Evolutionary conservation across 1,140 invertebrate species (phyloP).

Genomic region (Heliconius eleuchia): DNA sequence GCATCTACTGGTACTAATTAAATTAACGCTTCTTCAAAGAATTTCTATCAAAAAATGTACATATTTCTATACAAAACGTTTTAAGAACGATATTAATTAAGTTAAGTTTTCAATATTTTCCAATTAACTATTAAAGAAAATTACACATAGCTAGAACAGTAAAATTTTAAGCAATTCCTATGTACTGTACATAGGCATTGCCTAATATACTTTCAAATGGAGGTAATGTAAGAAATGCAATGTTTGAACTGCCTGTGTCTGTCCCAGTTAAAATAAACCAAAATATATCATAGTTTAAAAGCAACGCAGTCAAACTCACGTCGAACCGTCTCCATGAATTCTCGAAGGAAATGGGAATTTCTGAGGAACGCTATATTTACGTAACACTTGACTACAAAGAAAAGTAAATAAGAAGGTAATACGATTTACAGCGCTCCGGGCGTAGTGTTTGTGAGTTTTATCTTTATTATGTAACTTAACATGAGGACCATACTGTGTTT

Average conservation of each 20-base stretch:
- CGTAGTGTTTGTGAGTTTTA: constrained; percentile 54
- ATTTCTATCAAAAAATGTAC: neutral
- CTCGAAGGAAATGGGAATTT: constrained; percentile 74
- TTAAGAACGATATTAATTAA: neutral
- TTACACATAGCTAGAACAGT: neutral
- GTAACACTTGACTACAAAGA: constrained; percentile 80
- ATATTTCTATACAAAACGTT: neutral
- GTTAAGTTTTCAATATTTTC: neutral
- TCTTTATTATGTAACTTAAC: constrained; percentile 41
- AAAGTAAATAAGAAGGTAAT: constrained; percentile 78
- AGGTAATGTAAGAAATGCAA: neutral
- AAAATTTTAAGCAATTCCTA: neutral
- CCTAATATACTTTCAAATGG: neutral
- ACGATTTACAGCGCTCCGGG: constrained; percentile 69
- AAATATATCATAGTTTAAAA: constrained; percentile 51
- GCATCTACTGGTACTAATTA: constrained; percentile 32
- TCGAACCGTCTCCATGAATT: constrained; percentile 60
- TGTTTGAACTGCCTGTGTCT: neutral
- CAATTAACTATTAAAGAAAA: neutral
- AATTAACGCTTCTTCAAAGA: constrained; percentile 2
- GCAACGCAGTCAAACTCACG: constrained; percentile 39
- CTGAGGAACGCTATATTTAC: constrained; percentile 76
- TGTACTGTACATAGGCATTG: no score
- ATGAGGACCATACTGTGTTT: constrained; percentile 22
- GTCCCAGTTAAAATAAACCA: constrained; percentile 30